Evolutionary conservation across 1,140 invertebrate species (phyloP).

Genomic region (Leptinotarsa texana): DNA sequence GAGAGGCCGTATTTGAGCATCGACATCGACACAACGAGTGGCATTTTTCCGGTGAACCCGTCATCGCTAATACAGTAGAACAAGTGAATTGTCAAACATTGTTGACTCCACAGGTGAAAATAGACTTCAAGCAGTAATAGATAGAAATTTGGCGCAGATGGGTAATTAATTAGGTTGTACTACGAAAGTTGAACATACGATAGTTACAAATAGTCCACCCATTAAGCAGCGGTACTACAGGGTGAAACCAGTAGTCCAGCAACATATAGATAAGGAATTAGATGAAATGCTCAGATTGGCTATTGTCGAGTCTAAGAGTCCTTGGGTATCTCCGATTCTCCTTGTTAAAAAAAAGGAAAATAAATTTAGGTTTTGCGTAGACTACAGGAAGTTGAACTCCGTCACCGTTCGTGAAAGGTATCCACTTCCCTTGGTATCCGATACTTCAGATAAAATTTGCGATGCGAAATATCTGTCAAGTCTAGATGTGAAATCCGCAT

Average conservation of each 20-base stretch:
- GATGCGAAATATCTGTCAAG: slow-evolving; percentile 46
- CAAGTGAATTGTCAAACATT: neutral
- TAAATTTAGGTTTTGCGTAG: slow-evolving; percentile 32
- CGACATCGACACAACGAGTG: slow-evolving; percentile 10
- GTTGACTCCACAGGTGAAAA: slow-evolving; percentile 12
- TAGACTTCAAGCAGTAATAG: neutral
- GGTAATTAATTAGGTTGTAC: slow-evolving; percentile 39
- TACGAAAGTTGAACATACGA: slow-evolving; percentile 37
- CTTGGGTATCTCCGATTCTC: slow-evolving; percentile 44
- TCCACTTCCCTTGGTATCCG: slow-evolving; percentile 33
- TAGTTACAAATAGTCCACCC: slow-evolving; percentile 41
- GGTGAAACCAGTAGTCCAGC: slow-evolving; percentile 31
- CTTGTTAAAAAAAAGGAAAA: slow-evolving; percentile 45
- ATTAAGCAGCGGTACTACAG: slow-evolving; percentile 44
- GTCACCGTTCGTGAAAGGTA: slow-evolving; percentile 46
- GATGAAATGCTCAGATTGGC: slow-evolving; percentile 40
- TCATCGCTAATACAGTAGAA: neutral
- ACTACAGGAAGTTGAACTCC: slow-evolving; percentile 39
- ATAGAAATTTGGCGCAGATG: neutral
- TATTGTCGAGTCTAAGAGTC: slow-evolving; percentile 41
- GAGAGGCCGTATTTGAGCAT: slow-evolving; percentile 33
- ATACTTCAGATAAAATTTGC: slow-evolving; percentile 41
- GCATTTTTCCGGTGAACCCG: slow-evolving; percentile 18
- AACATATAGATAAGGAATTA: slow-evolving; percentile 41
- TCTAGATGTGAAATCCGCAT: slow-evolving; percentile 48